These are phyloP conservation scores for Butorides virescens DNA, from an alignment of 2,113 vertebrate species.

Conservation along the genomic window DNA sequence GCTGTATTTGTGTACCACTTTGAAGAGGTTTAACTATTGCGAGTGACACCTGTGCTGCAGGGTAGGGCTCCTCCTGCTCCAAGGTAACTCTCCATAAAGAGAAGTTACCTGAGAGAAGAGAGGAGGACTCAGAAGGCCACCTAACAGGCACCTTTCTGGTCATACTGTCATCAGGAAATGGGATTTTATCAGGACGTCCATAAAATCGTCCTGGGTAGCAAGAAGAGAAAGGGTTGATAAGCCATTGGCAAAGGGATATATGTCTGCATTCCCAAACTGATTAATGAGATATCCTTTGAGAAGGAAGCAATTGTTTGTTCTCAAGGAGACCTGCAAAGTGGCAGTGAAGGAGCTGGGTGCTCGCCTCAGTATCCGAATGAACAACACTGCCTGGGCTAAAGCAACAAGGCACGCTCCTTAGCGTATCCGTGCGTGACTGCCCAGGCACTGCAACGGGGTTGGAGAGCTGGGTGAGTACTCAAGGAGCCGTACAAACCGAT, in stretches of 20 bases:
- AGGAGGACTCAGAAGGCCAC: neutral
- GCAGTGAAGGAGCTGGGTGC: neutral
- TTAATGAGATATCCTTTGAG: neutral
- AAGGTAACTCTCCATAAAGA: neutral
- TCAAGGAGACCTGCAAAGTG: neutral
- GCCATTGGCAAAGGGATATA: neutral
- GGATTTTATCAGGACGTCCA: neutral
- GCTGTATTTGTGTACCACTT: neutral
- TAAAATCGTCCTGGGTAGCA: neutral
- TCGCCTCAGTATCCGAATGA: neutral
- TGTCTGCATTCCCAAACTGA: neutral
- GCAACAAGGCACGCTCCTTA: neutral
- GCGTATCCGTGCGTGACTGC: rapidly evolving
- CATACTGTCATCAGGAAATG: neutral
- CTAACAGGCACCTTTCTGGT: neutral
- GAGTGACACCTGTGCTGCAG: neutral
- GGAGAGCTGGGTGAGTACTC: neutral
- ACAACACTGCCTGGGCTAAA: neutral
- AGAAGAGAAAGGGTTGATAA: neutral
- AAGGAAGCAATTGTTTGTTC: neutral
- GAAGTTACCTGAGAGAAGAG: neutral
- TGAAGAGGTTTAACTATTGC: neutral
- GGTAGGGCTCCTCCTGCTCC: neutral
- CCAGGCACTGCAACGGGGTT: neutral
- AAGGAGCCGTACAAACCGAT: neutral